A percentile compares a stretch with the other conserved stretches of the same genome.
Conservation (phyloP, 2,888 invertebrate genomes). For the Athripsodes cinereus region DNA sequence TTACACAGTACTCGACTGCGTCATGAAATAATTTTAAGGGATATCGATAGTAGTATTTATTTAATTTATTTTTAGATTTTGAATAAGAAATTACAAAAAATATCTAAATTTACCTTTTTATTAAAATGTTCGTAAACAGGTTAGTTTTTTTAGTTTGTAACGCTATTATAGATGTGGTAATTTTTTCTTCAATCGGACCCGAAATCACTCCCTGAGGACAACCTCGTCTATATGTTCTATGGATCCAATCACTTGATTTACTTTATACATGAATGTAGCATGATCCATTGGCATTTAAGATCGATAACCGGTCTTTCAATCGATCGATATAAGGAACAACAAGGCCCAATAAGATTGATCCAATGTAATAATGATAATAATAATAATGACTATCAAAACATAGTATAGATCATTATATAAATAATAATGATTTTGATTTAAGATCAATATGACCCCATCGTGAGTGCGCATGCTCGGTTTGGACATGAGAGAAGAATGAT, state of each 20-base stretch:
- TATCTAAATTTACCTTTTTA: neutral
- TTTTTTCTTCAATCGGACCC: too few species aligned
- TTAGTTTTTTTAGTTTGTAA: neutral
- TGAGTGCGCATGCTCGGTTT: slow-evolving; percentile 7
- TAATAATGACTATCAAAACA: neutral
- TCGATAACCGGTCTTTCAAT: neutral
- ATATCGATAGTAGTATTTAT: neutral
- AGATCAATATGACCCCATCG: slow-evolving; percentile 3
- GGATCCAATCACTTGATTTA: neutral
- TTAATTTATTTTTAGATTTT: neutral
- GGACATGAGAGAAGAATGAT: slow-evolving; percentile 7
- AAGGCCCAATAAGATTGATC: neutral
- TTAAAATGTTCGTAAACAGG: neutral
- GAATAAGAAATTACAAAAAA: neutral
- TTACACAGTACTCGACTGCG: too few species aligned
- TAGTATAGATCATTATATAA: neutral
- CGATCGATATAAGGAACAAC: neutral
- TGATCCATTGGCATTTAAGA: neutral
- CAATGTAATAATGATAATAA: neutral
- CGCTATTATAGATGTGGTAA: too few species aligned
- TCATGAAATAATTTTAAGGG: too few species aligned
- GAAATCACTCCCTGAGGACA: too few species aligned
- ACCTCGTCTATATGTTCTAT: too few species aligned
- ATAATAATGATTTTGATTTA: slow-evolving; percentile 3
- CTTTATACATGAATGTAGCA: neutral